Conservation (phyloP, 92 coral and sea anemone genomes). For the Parazoanthus atlanticus region DNA sequence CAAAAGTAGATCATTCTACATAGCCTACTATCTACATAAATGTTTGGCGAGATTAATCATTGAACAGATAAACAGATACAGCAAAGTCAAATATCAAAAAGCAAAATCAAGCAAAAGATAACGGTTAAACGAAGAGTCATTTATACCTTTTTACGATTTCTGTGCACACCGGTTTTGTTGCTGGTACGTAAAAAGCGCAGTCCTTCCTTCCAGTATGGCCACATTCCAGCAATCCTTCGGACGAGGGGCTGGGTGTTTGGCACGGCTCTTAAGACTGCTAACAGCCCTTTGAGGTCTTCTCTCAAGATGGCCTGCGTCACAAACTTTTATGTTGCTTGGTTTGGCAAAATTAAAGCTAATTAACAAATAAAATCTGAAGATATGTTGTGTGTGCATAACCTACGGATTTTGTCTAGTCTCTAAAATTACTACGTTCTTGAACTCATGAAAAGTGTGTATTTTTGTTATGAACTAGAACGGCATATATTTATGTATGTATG, state of each 20-base stretch:
- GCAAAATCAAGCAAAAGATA: background rate
- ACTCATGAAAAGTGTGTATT: too few relatives aligned
- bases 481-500: too few relatives aligned
- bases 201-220: conserved; percentile 76
- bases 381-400: too few relatives aligned
- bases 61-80: too few relatives aligned
- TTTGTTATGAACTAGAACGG: too few relatives aligned
- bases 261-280: conserved; percentile 34
- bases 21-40: too few relatives aligned
- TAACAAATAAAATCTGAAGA: too few relatives aligned
- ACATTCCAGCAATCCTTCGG: conserved; percentile 58
- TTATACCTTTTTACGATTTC: conserved; percentile 63
- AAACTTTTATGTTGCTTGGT: background rate
- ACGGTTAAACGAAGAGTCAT: background rate
- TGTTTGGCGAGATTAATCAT: too few relatives aligned
- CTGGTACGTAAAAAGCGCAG: conserved; percentile 47
- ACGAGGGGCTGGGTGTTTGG: conserved; percentile 58
- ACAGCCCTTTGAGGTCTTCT: conserved; percentile 47
- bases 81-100: too few relatives aligned
- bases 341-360: background rate
- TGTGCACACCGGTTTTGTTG: conserved; percentile 29
- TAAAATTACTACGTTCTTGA: too few relatives aligned
- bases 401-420: too few relatives aligned
- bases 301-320: conserved; percentile 46
- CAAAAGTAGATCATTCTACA: too few relatives aligned